A percentile compares a stretch with the other conserved stretches of the same genome.
These are phyloP conservation scores for Colletes latitarsis DNA, from an alignment of 1,140 invertebrate species.

Conservation along the genomic window DNA sequence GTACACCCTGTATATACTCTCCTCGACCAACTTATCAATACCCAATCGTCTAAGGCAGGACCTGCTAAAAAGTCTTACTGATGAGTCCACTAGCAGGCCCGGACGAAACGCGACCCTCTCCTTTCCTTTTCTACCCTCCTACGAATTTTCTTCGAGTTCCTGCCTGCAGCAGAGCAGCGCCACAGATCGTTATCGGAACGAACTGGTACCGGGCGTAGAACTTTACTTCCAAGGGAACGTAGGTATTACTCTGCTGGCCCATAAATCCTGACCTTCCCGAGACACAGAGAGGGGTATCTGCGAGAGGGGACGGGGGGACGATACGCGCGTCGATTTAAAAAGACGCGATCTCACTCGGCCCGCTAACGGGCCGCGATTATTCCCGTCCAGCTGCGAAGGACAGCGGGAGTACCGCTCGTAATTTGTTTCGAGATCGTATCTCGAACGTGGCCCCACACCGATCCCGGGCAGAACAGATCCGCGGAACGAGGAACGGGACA, in stretches of 20 bases:
- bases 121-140: no score
- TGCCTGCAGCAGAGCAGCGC: no score
- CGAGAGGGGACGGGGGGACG: not conserved
- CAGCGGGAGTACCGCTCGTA: constrained; percentile 70
- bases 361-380: constrained; percentile 70
- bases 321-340: constrained; percentile 62
- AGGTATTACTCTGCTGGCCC: constrained; percentile 20
- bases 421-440: constrained; percentile 81
- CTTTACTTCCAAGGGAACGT: constrained; percentile 38
- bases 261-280: constrained; percentile 18
- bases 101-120: no score
- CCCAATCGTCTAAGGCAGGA: no score
- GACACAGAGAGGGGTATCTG: not conserved
- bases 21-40: no score
- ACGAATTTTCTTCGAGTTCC: no score
- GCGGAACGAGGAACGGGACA: constrained; percentile 15
- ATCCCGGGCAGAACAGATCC: constrained; percentile 51
- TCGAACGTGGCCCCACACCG: constrained; percentile 74
- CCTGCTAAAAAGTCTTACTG: no score
- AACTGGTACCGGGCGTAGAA: constrained; percentile 29
- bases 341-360: constrained; percentile 44
- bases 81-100: no score
- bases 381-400: constrained; percentile 64
- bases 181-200: constrained; percentile 25
- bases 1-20: no score